Conservation (phyloP, 2,113 vertebrate species). For the Rhinoptilus africanus region DNA sequence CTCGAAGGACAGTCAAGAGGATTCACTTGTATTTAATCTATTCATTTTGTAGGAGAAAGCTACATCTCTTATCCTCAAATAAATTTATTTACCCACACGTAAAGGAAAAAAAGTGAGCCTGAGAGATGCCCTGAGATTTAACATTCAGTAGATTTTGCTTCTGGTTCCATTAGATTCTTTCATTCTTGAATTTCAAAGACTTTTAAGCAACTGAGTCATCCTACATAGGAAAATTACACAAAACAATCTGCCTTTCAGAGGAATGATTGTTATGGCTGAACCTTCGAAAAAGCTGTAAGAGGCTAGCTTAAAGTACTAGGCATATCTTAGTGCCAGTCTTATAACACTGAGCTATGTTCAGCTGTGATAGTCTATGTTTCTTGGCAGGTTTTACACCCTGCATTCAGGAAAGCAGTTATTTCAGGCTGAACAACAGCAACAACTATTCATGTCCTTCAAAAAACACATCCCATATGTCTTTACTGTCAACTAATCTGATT, state of each 20-base stretch:
- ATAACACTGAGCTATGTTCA: neutral
- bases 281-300: neutral
- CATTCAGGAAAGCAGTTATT: constrained; percentile 50
- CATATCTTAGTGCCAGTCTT: neutral
- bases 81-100: neutral
- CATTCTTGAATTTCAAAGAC: constrained; percentile 6
- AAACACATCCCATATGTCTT: constrained; percentile 38
- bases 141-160: constrained; percentile 3
- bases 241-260: constrained; percentile 3
- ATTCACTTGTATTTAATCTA: neutral
- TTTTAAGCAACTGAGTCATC: neutral
- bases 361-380: constrained; percentile 26
- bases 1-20: neutral
- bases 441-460: constrained; percentile 43
- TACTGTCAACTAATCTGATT: constrained; percentile 39
- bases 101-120: neutral
- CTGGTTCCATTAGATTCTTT: neutral
- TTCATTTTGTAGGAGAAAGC: neutral
- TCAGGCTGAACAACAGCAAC: constrained; percentile 39
- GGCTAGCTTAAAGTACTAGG: neutral
- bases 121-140: neutral
- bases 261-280: neutral
- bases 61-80: neutral
- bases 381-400: constrained; percentile 31
- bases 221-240: neutral